Conservation (phyloP, 2,888 invertebrate species). For the Caenorhabditis panamensis region DNA sequence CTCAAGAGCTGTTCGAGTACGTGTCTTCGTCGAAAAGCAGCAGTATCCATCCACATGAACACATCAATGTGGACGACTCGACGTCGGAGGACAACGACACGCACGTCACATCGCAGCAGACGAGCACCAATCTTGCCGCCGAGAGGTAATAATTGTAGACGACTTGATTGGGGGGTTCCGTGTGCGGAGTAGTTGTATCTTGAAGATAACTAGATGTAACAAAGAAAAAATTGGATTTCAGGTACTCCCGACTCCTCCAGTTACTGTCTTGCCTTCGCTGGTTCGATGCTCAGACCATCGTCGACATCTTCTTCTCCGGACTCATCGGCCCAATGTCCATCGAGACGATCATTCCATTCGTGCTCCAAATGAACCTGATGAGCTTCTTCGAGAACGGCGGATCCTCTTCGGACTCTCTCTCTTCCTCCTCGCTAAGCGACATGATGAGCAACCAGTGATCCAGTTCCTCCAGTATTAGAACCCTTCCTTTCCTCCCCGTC, state of each 20-base stretch:
- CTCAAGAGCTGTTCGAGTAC: conserved; percentile 84
- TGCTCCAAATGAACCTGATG: conserved; percentile 85
- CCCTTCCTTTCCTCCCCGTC: conserved; percentile 7
- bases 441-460: conserved; percentile 49
- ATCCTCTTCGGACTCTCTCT: conserved; percentile 39
- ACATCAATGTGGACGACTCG: conserved; percentile 69
- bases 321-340: conserved; percentile 94
- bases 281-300: conserved; percentile 85
- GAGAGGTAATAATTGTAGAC: conserved; percentile 61
- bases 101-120: conserved; percentile 66
- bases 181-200: too few relatives aligned
- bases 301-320: conserved; percentile 93
- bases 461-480: conserved; percentile 23
- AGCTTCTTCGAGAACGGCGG: conserved; percentile 65
- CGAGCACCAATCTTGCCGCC: conserved; percentile 59
- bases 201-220: not conserved
- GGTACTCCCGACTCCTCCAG: conserved; percentile 77
- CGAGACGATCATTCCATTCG: conserved; percentile 93
- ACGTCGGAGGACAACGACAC: conserved; percentile 73
- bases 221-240: conserved; percentile 28
- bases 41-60: conserved; percentile 34
- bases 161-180: conserved; percentile 4
- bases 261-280: conserved; percentile 85
- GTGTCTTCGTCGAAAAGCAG: conserved; percentile 53
- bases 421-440: conserved; percentile 51